These are phyloP conservation scores for Channa striata DNA, from an alignment of 2,797 vertebrate genomes.

Conservation along the genomic window DNA sequence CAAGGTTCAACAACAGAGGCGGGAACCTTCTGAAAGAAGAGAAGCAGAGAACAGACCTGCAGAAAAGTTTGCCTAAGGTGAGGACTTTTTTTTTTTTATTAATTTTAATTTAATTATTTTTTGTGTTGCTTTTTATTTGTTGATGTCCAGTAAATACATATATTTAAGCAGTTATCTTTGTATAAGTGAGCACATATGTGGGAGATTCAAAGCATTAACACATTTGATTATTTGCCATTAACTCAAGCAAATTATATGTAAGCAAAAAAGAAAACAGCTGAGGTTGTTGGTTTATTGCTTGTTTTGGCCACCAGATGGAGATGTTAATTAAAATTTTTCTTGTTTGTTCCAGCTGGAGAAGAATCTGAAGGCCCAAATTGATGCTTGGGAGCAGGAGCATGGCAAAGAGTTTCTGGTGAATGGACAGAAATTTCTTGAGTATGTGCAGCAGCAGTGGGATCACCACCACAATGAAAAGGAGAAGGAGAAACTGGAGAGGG, in stretches of 20 bases:
- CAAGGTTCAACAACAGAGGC: conserved; percentile 92
- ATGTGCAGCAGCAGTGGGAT: conserved; percentile 90
- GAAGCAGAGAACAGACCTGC: conserved; percentile 91
- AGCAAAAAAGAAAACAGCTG: neutral
- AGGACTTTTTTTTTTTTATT: neutral
- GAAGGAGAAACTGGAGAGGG: conserved; percentile 91
- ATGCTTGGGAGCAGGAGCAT: conserved; percentile 87
- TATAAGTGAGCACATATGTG: neutral
- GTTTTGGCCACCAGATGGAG: conserved; percentile 41
- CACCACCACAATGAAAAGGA: conserved; percentile 89
- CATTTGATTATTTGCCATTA: neutral
- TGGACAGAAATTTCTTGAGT: conserved; percentile 90
- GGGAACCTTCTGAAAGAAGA: conserved; percentile 95
- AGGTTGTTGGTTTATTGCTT: neutral
- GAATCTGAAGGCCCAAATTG: conserved; percentile 86
- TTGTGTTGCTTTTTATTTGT: too few relatives aligned
- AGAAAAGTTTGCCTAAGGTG: conserved; percentile 93
- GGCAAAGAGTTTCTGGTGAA: conserved; percentile 86
- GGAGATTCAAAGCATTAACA: neutral
- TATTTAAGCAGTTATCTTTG: neutral
- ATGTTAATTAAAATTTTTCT: conserved; percentile 1
- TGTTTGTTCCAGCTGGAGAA: conserved; percentile 89
- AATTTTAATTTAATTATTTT: too few relatives aligned
- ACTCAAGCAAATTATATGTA: neutral
- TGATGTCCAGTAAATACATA: neutral